A percentile compares a stretch with the other conserved stretches of the same genome.
Evolutionary conservation across 2,888 invertebrate genomes (phyloP).

Genomic region (Volucella zonaria): DNA sequence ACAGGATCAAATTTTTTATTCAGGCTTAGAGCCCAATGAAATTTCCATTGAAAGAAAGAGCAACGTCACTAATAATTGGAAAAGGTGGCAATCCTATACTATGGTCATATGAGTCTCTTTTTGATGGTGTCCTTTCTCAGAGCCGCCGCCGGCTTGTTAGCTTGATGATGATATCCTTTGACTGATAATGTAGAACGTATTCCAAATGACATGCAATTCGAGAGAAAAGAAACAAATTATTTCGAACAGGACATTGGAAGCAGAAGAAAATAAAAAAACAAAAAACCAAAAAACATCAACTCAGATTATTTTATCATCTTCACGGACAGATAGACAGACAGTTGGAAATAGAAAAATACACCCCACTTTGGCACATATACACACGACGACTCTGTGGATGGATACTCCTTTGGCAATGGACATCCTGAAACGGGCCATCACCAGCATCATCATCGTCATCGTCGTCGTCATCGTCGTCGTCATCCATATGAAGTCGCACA

Average conservation of each 20-base stretch:
- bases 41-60: no score
- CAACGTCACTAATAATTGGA: no score
- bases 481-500: conserved; percentile 11
- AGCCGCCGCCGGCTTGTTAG: conserved; percentile 46
- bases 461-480: background rate
- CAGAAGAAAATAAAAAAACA: background rate
- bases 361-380: conserved; percentile 16
- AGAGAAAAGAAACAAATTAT: conserved; percentile 49
- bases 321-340: conserved; percentile 50
- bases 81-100: no score
- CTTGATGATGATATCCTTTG: conserved; percentile 68
- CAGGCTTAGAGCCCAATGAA: no score
- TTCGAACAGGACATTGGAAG: conserved; percentile 59
- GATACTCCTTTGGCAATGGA: conserved; percentile 52
- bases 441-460: conserved; percentile 41
- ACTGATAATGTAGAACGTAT: conserved; percentile 68
- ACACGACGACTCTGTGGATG: conserved; percentile 4
- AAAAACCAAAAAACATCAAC: conserved; percentile 18
- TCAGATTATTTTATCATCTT: conserved; percentile 68
- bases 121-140: no score
- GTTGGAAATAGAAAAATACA: conserved; percentile 27
- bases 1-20: no score
- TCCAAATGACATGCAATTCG: conserved; percentile 40
- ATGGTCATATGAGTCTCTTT: no score
- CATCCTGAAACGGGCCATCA: conserved; percentile 60